Evolutionary conservation across 2,888 invertebrate species (phyloP).

Genomic region (Drosophila buzzatii): DNA sequence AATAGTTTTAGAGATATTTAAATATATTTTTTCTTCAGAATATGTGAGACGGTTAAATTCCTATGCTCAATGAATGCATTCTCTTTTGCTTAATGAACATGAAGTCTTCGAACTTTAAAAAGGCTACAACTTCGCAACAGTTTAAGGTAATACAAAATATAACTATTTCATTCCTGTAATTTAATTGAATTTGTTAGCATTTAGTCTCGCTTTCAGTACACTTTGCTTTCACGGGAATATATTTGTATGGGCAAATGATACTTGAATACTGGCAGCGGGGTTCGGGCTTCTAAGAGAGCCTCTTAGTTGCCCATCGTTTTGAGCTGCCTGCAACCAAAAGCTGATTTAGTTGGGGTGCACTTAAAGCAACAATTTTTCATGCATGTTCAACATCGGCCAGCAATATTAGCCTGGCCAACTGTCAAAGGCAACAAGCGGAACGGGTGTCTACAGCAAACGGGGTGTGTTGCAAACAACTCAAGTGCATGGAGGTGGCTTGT

Average conservation of each 20-base stretch:
- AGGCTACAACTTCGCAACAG: neutral
- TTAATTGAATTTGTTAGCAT: neutral
- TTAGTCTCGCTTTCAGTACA: neutral
- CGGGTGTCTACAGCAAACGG: conserved; percentile 33
- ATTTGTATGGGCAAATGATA: neutral
- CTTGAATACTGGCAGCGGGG: neutral
- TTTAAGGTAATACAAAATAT: neutral
- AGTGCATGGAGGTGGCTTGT: conserved; percentile 36
- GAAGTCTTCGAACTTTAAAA: neutral
- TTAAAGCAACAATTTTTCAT: conserved; percentile 36
- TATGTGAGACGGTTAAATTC: too few relatives aligned
- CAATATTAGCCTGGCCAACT: conserved; percentile 56
- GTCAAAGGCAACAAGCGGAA: conserved; percentile 64
- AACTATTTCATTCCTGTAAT: neutral
- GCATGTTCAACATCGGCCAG: conserved; percentile 28
- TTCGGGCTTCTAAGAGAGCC: neutral
- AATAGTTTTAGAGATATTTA: neutral
- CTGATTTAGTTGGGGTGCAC: conserved; percentile 17
- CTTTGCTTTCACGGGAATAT: neutral
- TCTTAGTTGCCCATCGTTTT: conserved; percentile 1
- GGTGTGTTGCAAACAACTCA: conserved; percentile 59
- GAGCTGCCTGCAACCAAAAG: conserved; percentile 1
- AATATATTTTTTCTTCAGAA: neutral
- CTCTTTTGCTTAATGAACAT: neutral
- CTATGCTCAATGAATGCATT: neutral